A percentile compares a stretch with the other conserved stretches of the same genome.
These are phyloP conservation scores for Piaya cayana DNA, from an alignment of 2,113 vertebrate genomes.

Conservation along the genomic window DNA sequence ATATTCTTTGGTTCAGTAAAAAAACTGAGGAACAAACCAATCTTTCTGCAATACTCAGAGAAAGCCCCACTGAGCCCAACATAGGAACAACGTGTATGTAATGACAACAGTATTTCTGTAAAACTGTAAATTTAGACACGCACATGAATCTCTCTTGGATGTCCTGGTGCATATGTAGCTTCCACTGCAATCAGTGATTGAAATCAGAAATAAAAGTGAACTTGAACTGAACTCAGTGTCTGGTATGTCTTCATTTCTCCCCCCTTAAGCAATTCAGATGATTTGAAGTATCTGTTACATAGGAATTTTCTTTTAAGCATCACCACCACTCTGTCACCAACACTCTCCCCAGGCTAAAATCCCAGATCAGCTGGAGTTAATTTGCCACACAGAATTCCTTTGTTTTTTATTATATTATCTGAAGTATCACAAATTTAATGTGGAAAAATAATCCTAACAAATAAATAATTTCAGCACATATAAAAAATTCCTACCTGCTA, in stretches of 20 bases:
- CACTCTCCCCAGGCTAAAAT: conserved; percentile 54
- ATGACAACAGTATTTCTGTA: neutral
- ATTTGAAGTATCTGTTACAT: conserved; percentile 71
- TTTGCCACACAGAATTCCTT: conserved; percentile 47
- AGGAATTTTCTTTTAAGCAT: conserved; percentile 46
- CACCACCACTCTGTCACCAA: conserved; percentile 34
- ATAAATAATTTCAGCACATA: conserved; percentile 50
- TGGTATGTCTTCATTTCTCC: conserved; percentile 71
- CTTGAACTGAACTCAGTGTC: conserved; percentile 69
- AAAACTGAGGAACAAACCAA: neutral
- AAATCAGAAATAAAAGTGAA: conserved; percentile 76
- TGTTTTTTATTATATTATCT: conserved; percentile 60
- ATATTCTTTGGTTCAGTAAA: neutral
- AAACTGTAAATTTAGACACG: neutral
- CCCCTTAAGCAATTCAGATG: conserved; percentile 72
- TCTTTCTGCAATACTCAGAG: neutral
- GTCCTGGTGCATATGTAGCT: neutral
- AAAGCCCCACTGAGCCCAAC: neutral
- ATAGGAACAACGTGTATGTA: neutral
- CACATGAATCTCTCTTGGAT: neutral
- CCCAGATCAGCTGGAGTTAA: conserved; percentile 50
- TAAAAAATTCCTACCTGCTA: conserved; percentile 49
- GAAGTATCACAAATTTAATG: conserved; percentile 54
- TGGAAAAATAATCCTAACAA: conserved; percentile 45
- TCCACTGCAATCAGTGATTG: conserved; percentile 25